Conservation (phyloP, 2,113 vertebrate genomes). For the Lepisosteus oculatus region DNA sequence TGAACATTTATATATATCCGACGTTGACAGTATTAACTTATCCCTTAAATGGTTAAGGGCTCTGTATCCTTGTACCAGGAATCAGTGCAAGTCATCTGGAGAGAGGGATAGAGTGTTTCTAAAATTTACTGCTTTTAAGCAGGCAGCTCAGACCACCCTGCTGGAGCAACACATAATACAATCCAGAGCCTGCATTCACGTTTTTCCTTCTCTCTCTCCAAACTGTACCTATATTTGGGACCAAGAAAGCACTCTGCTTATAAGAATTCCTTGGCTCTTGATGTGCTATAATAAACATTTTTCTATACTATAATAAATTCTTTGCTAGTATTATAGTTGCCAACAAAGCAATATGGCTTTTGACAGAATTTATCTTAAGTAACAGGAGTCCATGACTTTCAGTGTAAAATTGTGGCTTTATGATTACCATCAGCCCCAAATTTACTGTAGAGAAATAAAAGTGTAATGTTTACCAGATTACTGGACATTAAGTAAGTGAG, state of each 20-base stretch:
- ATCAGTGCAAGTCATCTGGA: conserved; percentile 29
- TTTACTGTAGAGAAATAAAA: too few species aligned
- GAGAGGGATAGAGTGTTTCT: conserved; percentile 32
- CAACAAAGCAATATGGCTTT: conserved; percentile 1
- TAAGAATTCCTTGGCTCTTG: conserved; percentile 33
- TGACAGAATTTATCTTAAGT: conserved; percentile 12
- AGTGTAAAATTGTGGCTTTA: too few species aligned
- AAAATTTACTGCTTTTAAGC: conserved; percentile 42
- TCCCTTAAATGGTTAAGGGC: conserved; percentile 45
- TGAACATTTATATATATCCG: conserved; percentile 13
- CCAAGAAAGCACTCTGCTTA: conserved; percentile 17
- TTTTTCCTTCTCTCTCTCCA: conserved; percentile 2
- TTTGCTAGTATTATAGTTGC: not conserved
- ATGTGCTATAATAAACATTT: conserved; percentile 31
- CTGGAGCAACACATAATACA: conserved; percentile 44
- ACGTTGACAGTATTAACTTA: conserved; percentile 31
- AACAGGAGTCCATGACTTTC: not conserved
- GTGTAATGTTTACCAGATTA: too few species aligned
- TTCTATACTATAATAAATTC: conserved; percentile 2
- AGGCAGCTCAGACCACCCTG: conserved; percentile 42
- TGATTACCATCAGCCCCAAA: too few species aligned
- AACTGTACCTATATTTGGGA: conserved; percentile 37
- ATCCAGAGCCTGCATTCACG: conserved; percentile 34
- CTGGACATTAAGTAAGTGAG: too few species aligned
- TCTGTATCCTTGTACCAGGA: conserved; percentile 21